Base-by-base conservation (phyloP, 2,797 vertebrate species). In the Gymnoscopelus microlampas region DNA sequence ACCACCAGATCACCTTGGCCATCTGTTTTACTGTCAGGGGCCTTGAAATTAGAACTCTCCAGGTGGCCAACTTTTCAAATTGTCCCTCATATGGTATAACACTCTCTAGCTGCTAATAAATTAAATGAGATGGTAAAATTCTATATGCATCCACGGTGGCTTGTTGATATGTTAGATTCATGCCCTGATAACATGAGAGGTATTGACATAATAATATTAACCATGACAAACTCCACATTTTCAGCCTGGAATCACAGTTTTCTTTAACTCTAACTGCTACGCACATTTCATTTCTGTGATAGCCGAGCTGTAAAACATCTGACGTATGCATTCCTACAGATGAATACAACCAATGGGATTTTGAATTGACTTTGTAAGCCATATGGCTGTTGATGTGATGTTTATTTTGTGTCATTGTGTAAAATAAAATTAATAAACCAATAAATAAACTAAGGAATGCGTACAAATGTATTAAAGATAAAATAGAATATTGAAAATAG, bases 351-450 rank as follows among this genome's bases (percentile, higher is more conserved):
- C 11, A 9, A 9, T 35, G 49, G 9, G 3, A 74, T 63, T 55
- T 55, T 24, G 5, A 53, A 58, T 4, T 66, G 14, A 8, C 3
- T 61, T 24, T 13, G 12, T 13, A 51, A 19, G 47, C 4, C 48
- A 10, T 4, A 3, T 26, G 11, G 23, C 19, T 32, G 56, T 35
- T 49, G 23, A 26, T 71, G 13, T 29, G 24, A 24, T 60, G 11
- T 67, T 26, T n/a, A 61, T 56, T 35, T 62, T 57, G n/a, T 23
- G 11, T 64, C n/a, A 29, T 5, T 53, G 8, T 68, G 15, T 47
- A 1, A 60, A 70, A 60, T 44, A 4, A 32, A 47, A 48, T 19
- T 2, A 11, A 58, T 24, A n/a, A 23, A 13, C 39, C 12, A 44
- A 63, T 19, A 48, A 26, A 26, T 0, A 19, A 19, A 19, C 19